Conservation (phyloP, 2,113 vertebrate species). For the Hemibagrus wyckioides region DNA sequence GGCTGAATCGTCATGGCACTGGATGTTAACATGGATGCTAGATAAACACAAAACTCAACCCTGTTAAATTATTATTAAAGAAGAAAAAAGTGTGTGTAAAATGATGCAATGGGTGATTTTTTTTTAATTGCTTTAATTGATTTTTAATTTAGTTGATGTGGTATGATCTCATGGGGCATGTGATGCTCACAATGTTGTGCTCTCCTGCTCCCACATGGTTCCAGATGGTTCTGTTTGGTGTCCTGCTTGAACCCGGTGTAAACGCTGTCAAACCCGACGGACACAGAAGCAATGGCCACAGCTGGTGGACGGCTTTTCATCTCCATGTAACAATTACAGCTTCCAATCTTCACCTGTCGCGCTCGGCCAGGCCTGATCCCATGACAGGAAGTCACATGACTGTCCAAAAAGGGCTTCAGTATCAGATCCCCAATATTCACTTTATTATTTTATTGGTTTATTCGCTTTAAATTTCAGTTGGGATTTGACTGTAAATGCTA, state of each 20-base stretch:
- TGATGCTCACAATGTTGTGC: not conserved
- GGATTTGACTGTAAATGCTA: not conserved
- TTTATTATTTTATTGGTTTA: not conserved
- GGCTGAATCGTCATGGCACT: not conserved
- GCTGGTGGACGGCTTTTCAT: conserved; percentile 56
- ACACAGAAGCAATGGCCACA: conserved; percentile 45
- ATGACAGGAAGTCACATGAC: conserved; percentile 49
- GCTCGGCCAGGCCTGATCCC: conserved; percentile 43
- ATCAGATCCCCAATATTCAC: not conserved
- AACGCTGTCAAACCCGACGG: conserved; percentile 50
- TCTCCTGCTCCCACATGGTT: not conserved
- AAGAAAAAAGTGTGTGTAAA: no score
- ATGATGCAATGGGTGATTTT: no score
- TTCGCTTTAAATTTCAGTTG: not conserved
- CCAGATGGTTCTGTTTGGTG: conserved; percentile 34
- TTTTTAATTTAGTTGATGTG: not conserved
- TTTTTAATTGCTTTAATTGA: no score
- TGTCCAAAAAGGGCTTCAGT: not conserved
- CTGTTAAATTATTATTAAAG: not conserved
- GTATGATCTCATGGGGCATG: not conserved
- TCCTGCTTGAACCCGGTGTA: conserved; percentile 34
- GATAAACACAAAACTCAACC: not conserved
- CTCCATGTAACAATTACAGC: conserved; percentile 46
- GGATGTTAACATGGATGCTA: not conserved
- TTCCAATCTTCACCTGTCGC: conserved; percentile 56